Evolutionary conservation across 2,113 vertebrate genomes (phyloP), one percentile per base, ranked within the genome.

Genomic region (Sceloporus tristichus): DNA sequence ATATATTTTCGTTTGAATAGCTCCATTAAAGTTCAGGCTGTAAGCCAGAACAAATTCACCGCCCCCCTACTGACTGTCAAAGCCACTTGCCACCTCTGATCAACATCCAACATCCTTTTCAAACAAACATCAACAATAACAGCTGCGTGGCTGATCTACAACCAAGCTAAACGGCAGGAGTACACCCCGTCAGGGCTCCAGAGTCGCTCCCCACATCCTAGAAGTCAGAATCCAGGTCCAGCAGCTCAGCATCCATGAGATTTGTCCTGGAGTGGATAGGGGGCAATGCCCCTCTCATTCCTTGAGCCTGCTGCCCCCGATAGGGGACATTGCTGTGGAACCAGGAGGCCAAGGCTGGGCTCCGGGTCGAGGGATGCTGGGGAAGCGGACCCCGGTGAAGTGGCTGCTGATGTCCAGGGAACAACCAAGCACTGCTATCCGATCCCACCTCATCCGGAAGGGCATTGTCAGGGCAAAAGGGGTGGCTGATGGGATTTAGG

Each of bases 221-320:
- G 88, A 99, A 99, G 94, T 99, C 98, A 0, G 97, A 99, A 76
- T 98, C 98, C 0, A 97, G 96, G 0, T 99, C 98, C 97, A 99
- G 97, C 78, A 99, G 97, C 94, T 99, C 98, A 0, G 98, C 97
- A 6, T 99, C 98, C 97, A 99, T 97, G 83, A 99, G 96, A 94
- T 98, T 99, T 94, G 98, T 98, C 90, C 97, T 95, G 29, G 99
- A 99, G 93, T 98, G 98, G 91, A 99, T 95, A 75, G 98, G 98
- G 42, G 97, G 97, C 3, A 97, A 95, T 0, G 83, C 96, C 0
- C 95, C 90, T 54, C 96, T 94, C 27, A 95, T 94, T 71, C 97
- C 96, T 1, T 95, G 97, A 74, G 97, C 9, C 27, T 66, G 97
- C 93, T 97, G 95, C 3, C 87, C 54, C 48, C 94, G 68, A 0